phyloP scores from a whole-genome alignment of 2,797 vertebrate genomes.

The Lacerta bilineata region DNA sequence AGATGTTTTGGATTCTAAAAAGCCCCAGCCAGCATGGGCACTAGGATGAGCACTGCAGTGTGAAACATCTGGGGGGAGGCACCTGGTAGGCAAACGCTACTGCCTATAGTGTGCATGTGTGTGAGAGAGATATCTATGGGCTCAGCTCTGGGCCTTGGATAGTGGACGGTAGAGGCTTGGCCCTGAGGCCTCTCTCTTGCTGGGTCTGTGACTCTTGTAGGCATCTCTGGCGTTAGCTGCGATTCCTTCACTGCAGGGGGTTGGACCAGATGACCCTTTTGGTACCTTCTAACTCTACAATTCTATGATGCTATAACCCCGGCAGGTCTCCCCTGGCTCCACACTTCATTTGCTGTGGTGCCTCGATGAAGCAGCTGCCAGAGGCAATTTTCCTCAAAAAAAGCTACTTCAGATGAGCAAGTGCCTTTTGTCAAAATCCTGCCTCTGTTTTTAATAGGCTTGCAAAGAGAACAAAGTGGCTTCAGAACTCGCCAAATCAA shows the following conservation, averaged over 20 bases:
- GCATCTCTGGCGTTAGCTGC: no score
- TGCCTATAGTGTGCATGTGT: background rate
- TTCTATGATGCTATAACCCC: background rate
- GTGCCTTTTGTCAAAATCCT: constrained; percentile 59
- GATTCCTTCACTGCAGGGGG: no score
- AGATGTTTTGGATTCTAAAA: no score
- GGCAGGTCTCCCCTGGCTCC: fast-evolving
- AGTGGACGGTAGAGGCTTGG: background rate
- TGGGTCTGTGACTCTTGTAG: background rate
- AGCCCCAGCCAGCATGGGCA: no score
- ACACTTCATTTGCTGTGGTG: fast-evolving
- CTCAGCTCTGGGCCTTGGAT: background rate
- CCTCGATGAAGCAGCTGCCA: fast-evolving
- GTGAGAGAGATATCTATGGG: background rate
- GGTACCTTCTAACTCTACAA: no score
- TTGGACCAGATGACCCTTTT: no score
- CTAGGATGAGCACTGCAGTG: no score
- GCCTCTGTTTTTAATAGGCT: constrained; percentile 66
- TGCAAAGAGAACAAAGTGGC: constrained; percentile 68
- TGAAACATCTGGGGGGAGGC: no score
- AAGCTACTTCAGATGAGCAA: constrained; percentile 55
- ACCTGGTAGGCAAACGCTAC: no score
- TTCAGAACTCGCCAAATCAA: constrained; percentile 66
- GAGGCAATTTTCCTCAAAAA: fast-evolving
- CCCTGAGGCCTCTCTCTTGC: background rate